Percentiles rank a stretch among this genome's conserved stretches.
phyloP scores from a whole-genome alignment of 2,888 invertebrate genomes.

The Tuta absoluta region DNA sequence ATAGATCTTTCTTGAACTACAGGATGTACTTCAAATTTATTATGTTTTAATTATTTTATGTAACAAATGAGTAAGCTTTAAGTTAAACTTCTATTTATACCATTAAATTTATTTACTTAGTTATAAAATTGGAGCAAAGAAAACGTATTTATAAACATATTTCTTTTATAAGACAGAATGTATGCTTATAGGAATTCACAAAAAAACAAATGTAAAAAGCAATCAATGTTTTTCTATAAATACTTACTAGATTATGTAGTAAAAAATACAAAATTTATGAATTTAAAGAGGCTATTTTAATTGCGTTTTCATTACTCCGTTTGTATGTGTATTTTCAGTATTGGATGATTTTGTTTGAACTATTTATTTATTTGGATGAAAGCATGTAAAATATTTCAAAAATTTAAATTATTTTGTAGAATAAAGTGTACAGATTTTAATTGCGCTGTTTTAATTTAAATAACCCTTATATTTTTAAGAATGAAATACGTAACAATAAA shows the following conservation, averaged over 20 bases:
- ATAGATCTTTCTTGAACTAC: conserved; percentile 37
- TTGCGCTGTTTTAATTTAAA: conserved; percentile 10
- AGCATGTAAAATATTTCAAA: conserved; percentile 7
- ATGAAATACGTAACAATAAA: not conserved
- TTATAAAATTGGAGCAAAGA: conserved; percentile 15
- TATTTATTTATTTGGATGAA: conserved; percentile 22
- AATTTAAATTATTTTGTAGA: conserved; percentile 13
- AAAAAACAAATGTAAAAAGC: too few species aligned
- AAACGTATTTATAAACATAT: not conserved
- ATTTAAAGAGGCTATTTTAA: not conserved
- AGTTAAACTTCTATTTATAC: conserved; percentile 36
- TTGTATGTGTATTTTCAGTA: conserved; percentile 21
- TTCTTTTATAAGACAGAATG: not conserved
- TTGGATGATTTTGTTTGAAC: conserved; percentile 20
- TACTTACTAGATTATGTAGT: too few species aligned
- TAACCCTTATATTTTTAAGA: not conserved
- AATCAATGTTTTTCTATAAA: too few species aligned
- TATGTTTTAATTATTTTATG: conserved; percentile 20
- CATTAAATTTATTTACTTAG: conserved; percentile 33
- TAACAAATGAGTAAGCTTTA: not conserved
- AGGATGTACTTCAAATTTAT: conserved; percentile 41
- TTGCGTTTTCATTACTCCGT: not conserved
- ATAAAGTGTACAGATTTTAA: conserved; percentile 21
- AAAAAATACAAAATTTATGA: not conserved
- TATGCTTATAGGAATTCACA: too few species aligned